A percentile compares a stretch with the other conserved stretches of the same genome.
Conservation (phyloP, 1,140 invertebrate genomes). For the Doryteuthis pealeii region DNA sequence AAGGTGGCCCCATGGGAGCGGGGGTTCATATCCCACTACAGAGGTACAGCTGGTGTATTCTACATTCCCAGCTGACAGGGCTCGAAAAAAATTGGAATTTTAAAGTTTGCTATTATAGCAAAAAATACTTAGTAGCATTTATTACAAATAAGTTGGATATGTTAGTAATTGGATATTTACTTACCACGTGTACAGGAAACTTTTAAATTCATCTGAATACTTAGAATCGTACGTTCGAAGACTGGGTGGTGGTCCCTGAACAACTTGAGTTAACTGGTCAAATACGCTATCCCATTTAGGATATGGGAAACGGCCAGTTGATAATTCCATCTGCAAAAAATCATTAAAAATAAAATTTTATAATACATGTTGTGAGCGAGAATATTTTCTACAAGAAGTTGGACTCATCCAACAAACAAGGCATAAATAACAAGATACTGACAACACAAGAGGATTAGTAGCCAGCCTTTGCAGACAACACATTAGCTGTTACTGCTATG, state of each 20-base stretch:
- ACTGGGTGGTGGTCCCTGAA: conserved; percentile 88
- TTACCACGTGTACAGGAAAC: conserved; percentile 93
- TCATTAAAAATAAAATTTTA: conserved; percentile 11
- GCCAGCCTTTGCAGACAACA: no score
- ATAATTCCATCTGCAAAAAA: conserved; percentile 82
- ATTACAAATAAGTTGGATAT: no score
- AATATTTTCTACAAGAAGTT: background rate
- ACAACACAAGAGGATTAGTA: background rate
- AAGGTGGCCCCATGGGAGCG: no score
- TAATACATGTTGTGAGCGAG: no score
- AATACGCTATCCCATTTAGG: conserved; percentile 89
- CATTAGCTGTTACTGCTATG: no score
- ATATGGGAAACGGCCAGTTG: conserved; percentile 92
- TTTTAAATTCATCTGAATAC: conserved; percentile 86
- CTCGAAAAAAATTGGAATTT: no score
- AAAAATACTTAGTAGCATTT: no score
- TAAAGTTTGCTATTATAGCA: no score
- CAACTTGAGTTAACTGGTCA: conserved; percentile 93
- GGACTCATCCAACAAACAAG: background rate
- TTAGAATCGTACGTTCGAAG: conserved; percentile 72
- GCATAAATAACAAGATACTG: background rate
- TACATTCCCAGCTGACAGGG: no score
- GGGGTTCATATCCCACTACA: no score
- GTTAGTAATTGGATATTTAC: no score
- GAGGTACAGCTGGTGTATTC: no score